Base-by-base conservation (phyloP, 2,888 invertebrate species). In the Acheta domesticus region DNA sequence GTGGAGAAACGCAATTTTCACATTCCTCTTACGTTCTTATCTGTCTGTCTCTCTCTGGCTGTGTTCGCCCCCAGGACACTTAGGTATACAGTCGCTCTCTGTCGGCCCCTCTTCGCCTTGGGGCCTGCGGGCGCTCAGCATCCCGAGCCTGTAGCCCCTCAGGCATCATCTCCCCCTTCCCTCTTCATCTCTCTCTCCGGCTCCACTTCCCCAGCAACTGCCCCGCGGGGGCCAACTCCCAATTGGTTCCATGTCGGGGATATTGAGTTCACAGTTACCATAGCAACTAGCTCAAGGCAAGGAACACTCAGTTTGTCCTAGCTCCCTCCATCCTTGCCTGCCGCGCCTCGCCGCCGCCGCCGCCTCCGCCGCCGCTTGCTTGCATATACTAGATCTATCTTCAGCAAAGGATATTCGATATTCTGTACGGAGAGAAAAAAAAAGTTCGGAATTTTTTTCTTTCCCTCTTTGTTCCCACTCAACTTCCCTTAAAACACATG, bases 161-260 rank as follows among this genome's bases (percentile, higher is more conserved):
- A 21, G 81, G 81, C 81, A 50, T 79, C 74, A 80, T 80, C 81
- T 75, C 78, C 76, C 49, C 36, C 62, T 62, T 62, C 76, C 76
- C n/a, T 76, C 23, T 76, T 76, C 23, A 76, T 76, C 76, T 49
- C n/a, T 76, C 50, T 76, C 78, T 79, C 73, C 77, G 49, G 48
- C 79, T 23, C 62, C 80, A 21, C 78, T 21, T 76, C 77, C 79
- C 79, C 79, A 62, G 79, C 74, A 74, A 74, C 76, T 75, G 80
- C 81, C 81, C 79, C 79, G 21, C 79, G 74, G 77, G 77, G 76
- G 77, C 80, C 80, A 78, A 80, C 82, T 83, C 82, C 83, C 82
- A 83, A 83, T 83, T 83, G 83, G 83, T 82, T 83, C 82, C 83
- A 82, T 82, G 83, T 82, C 82, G 82, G 81, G 81, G 82, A 83